Evolutionary conservation across 2,113 vertebrate genomes (phyloP), one percentile per base, ranked within the genome.

Genomic region (Labrus mixtus): DNA sequence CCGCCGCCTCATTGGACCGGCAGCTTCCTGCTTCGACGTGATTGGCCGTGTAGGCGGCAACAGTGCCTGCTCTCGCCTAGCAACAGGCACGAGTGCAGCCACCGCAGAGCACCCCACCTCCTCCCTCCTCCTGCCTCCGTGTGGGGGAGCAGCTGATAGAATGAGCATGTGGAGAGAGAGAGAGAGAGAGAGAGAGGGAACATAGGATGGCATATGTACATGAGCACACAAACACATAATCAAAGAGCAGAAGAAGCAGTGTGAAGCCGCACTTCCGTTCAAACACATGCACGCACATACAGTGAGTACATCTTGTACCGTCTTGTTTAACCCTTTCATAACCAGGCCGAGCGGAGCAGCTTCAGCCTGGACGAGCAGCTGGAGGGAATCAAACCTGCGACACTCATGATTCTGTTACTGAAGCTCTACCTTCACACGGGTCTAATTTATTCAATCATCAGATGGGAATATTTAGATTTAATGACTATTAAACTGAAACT

Each of bases 81-180:
- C 88, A 92, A 91, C 91, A 92, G 88, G 77, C 87, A 76, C 55
- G 9, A 84, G 81, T 45, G 73, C 66, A 73, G 69, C 74, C 46
- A 25, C 81, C 50, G 71, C 71, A 64, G 73, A 80, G 69, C 25
- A n/a, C 5, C 25, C 41, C 10, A 50, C 46, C 46, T 19, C 17
- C 17, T 10, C 0, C 19, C 6, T 1, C 51, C n/a, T 25, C 46
- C 68, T 60, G 43, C 51, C 50, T 69, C 69, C n/a, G 13, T 73
- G 75, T 64, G 80, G 77, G 80, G 68, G 80, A 79, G 81, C 70
- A 86, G 83, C 76, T 78, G 76, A 83, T 68, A 72, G 82, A 83
- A 73, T 11, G 64, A 82, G 81, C 79, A 48, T 78, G 61, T 66
- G 68, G 68, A 77, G 16, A 55, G 8, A 56, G 12, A 57, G 46